Conservation (phyloP, 2,888 invertebrate species). For the Entomobrya proxima region DNA sequence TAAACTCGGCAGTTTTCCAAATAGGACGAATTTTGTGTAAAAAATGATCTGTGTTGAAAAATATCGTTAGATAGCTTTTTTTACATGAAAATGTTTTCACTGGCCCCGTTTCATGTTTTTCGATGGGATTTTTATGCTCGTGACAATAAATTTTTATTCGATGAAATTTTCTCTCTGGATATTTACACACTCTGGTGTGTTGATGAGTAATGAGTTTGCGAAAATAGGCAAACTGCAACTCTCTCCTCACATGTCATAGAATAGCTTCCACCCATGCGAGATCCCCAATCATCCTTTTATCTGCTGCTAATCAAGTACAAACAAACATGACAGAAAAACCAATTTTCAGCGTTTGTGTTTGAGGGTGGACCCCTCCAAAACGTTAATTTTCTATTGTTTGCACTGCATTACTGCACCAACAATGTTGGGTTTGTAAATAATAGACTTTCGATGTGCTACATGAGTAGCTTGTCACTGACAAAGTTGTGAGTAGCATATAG, state of each 20-base stretch:
- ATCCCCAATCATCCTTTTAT: neutral
- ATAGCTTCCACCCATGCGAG: neutral
- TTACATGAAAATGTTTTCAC: constrained; percentile 10
- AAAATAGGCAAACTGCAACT: neutral
- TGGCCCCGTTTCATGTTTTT: constrained; percentile 43
- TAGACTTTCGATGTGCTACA: neutral
- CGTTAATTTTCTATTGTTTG: constrained; percentile 41
- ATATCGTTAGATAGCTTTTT: neutral
- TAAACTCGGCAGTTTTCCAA: constrained; percentile 63
- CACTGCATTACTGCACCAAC: constrained; percentile 16
- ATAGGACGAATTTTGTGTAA: constrained; percentile 50
- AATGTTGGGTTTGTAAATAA: neutral
- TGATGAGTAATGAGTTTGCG: neutral
- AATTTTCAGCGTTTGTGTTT: neutral
- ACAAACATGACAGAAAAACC: constrained; percentile 34
- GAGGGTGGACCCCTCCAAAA: constrained; percentile 33
- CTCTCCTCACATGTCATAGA: neutral
- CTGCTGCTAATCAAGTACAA: constrained; percentile 29
- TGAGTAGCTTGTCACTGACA: neutral
- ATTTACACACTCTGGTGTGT: neutral
- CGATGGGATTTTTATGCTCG: constrained; percentile 8
- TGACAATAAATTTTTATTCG: constrained; percentile 9
- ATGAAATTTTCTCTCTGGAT: neutral
- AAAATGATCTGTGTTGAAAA: constrained; percentile 23
- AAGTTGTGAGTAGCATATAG: neutral